Evolutionary conservation across 2,888 invertebrate genomes (phyloP), one percentile per base, ranked within the genome.

Genomic region (Balanococcus diminutus): DNA sequence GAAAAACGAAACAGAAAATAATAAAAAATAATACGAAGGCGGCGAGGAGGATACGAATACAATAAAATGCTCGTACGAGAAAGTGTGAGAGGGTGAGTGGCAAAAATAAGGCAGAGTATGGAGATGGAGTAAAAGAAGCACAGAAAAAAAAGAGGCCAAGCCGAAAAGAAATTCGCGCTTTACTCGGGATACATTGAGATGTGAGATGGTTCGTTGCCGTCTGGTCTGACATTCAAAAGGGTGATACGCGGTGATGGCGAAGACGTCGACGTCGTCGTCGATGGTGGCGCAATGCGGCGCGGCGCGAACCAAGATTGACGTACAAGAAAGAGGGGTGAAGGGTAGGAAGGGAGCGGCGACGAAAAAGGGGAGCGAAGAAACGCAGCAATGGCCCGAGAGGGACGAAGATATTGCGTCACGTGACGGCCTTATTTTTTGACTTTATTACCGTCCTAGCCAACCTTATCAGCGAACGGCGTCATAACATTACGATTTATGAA

Each of bases 351-450:
- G 36, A n/a, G 67, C 32, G 14, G 84, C 67, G 67, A 31, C 25
- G 85, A 84, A 84, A 42, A 72, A n/a, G 39, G 79, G 79, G 36
- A 11, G 67, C 32, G 67, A 84, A 67, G 83, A 39, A 81, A 81
- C 19, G 16, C 51, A 39, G 75, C 28, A 75, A 8, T 36, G 19
- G 75, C 36, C 32, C 36, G 42, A 42, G 82, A 72, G 85, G 79
- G 85, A 28, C 42, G 85, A 46, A 79, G 85, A 85, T 85, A 85
- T 85, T 85, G 85, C 85, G 85, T 85, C 85, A 85, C 85, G 85
- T 85, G 85, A 85, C 85, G 85, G 85, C 85, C 85, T 85, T 85
- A 85, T 85, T 85, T 85, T 85, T 85, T 85, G 85, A 85, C 85
- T 85, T 85, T 85, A 85, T 85, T 85, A 85, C 85, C 85, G 85